Evolutionary conservation across 2,113 vertebrate genomes (phyloP).

Genomic region (Heterocephalus glaber): DNA sequence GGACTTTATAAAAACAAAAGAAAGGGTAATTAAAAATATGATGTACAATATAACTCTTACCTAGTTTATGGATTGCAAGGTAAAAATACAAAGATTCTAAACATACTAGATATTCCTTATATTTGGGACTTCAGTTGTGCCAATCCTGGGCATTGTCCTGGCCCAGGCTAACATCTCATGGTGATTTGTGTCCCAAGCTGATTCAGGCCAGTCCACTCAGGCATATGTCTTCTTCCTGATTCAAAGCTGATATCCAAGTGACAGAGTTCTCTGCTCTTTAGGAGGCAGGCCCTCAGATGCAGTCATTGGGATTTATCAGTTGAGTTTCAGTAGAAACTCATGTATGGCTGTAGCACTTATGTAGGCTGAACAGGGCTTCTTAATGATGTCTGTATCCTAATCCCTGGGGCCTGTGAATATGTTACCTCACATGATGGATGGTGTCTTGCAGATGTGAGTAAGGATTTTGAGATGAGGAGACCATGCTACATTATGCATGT

Average conservation of each 20-base stretch:
- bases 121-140: background rate
- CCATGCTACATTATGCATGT: background rate
- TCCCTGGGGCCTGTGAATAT: background rate
- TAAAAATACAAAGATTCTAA: constrained; percentile 4
- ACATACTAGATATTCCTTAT: background rate
- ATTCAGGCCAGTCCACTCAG: background rate
- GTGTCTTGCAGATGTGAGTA: background rate
- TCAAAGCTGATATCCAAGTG: background rate
- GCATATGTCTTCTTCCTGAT: background rate
- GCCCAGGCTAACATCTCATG: background rate
- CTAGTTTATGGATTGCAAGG: constrained; percentile 10
- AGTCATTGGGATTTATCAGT: background rate
- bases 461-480: background rate
- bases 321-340: background rate
- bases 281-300: background rate
- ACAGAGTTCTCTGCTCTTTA: background rate
- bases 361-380: background rate
- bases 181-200: background rate
- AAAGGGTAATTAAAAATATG: background rate
- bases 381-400: background rate
- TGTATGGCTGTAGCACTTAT: background rate
- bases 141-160: background rate
- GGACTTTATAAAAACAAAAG: background rate
- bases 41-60: background rate
- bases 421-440: background rate